Evolutionary conservation across 2,888 invertebrate species (phyloP), one percentile per base, ranked within the genome.

Genomic region (Aphidoletes aphidimyza): DNA sequence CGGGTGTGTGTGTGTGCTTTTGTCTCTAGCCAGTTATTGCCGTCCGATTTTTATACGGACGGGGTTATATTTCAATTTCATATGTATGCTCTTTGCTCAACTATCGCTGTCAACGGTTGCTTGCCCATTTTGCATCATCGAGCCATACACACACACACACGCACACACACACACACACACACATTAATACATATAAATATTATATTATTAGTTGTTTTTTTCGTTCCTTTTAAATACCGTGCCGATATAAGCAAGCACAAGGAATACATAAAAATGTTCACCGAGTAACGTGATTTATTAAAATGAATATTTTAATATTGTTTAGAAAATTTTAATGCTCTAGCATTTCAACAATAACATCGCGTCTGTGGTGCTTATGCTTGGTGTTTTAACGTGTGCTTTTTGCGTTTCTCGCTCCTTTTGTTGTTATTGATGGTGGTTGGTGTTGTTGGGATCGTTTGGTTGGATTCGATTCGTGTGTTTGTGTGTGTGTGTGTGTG

Each of bases 271-370:
- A 37, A 81, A 81, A 81, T 81, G 81, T 81, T 81, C 37, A 8
- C 5, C 37, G 37, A 81, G 81, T 81, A 81, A 81, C 81, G 81
- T 81, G 81, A 81, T 81, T 81, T 81, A 81, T 81, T 81, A 36
- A 81, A 81, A 81, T 37, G 81, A 81, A 81, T n/a, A 69, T 69
- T 69, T 69, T 69, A 69, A 69, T 69, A 69, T 69, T 69, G 69
- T 69, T 69, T 69, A 69, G 69, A 69, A 69, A 69, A 69, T 69
- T 69, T 69, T 69, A 69, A 69, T 69, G 69, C 69, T 54, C 54
- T 69, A 69, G 69, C 69, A 69, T 69, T 69, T 69, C 11, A 17
- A 69, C 69, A 69, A 30, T 69, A 69, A 30, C 34, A 69, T 69
- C 69, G 69, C 17, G 1, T 26, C 34, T 30, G n/a, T 30, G 34